Percentiles rank a stretch among this genome's conserved stretches.
phyloP scores from a whole-genome alignment of 2,888 invertebrate species.

The Julus scanicus region DNA sequence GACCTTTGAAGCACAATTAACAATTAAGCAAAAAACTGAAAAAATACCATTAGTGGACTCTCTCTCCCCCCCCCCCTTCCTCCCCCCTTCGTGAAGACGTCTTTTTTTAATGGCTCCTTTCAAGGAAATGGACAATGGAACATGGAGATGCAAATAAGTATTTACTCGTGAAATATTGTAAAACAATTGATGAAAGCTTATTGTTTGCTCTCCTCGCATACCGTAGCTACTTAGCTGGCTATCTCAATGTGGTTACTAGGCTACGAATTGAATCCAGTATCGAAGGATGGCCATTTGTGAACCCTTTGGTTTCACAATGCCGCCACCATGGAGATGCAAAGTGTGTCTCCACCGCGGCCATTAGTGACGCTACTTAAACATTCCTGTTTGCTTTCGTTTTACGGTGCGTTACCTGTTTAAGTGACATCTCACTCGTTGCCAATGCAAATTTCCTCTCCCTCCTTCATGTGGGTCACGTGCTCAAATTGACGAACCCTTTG shows the following conservation, averaged over 20 bases:
- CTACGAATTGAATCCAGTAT: neutral
- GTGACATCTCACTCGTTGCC: neutral
- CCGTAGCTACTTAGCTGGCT: neutral
- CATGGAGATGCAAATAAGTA: neutral
- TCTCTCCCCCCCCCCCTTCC: no score
- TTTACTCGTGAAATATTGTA: neutral
- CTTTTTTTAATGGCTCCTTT: no score
- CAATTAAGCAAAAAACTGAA: no score
- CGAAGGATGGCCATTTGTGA: neutral
- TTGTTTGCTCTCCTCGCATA: conserved; percentile 12
- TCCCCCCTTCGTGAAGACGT: no score
- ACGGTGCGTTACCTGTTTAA: neutral
- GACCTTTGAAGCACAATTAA: no score
- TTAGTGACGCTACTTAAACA: conserved; percentile 8
- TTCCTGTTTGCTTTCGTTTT: conserved; percentile 14
- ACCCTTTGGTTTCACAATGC: conserved; percentile 4
- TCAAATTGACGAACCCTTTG: neutral
- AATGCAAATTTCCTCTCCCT: neutral
- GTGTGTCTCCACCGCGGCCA: neutral
- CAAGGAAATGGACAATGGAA: neutral
- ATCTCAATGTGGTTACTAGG: neutral
- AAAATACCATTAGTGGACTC: no score
- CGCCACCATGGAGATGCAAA: neutral
- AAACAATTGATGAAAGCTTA: neutral
- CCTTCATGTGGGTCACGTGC: neutral